Evolutionary conservation across 2,113 vertebrate species (phyloP).

Genomic region (Protomyctophum bolini): DNA sequence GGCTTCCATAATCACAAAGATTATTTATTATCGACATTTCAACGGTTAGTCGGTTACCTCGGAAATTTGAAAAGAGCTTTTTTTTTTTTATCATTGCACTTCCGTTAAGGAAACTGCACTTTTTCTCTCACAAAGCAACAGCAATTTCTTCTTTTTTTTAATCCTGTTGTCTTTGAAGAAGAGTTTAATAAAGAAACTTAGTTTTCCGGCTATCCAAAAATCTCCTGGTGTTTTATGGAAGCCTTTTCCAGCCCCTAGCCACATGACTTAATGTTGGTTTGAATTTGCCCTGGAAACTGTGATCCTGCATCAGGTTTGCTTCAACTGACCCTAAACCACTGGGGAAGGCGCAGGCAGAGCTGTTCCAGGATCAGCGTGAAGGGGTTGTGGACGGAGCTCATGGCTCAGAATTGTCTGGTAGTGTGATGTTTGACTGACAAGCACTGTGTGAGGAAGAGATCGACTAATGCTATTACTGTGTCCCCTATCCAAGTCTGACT

Average conservation of each 20-base stretch:
- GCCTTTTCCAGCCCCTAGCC: constrained; percentile 62
- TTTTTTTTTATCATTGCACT: constrained; percentile 4
- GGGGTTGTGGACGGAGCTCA: constrained; percentile 39
- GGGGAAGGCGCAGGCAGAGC: constrained; percentile 1
- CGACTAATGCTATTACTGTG: constrained; percentile 54
- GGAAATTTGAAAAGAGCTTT: neutral
- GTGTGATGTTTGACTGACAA: constrained; percentile 76
- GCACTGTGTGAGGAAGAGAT: constrained; percentile 69
- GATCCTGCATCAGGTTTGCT: constrained; percentile 10
- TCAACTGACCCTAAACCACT: neutral
- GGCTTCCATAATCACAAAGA: constrained; percentile 58
- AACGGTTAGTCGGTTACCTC: neutral
- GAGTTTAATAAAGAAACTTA: neutral
- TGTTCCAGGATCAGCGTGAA: constrained; percentile 19
- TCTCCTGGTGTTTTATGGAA: constrained; percentile 49
- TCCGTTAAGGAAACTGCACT: neutral
- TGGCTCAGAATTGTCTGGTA: constrained; percentile 36
- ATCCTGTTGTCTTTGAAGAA: neutral
- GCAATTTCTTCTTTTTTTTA: constrained; percentile 1
- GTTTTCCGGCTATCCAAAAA: neutral
- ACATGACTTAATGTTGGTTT: constrained; percentile 61
- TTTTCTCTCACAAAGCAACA: neutral
- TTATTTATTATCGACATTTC: constrained; percentile 17
- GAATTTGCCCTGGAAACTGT: constrained; percentile 24
- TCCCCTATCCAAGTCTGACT: constrained; percentile 40